These are phyloP conservation scores for Athrips mouffetella DNA, from an alignment of 2,888 invertebrate species.

Conservation along the genomic window DNA sequence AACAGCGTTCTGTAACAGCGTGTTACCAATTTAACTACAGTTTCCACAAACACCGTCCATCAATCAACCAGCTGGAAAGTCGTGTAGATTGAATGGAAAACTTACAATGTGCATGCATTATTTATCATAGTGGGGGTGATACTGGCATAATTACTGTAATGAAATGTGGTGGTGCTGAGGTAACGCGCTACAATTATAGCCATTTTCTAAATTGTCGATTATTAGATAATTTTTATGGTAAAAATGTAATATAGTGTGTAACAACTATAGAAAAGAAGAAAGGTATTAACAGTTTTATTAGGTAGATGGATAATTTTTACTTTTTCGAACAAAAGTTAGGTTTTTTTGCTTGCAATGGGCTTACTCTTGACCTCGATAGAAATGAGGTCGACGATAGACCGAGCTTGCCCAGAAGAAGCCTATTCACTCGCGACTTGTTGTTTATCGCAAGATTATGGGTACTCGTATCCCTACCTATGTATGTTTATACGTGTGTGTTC, in stretches of 20 bases:
- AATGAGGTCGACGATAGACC: no score
- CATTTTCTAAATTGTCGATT: neutral
- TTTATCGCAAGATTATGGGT: no score
- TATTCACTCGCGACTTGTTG: no score
- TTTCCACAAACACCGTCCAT: neutral
- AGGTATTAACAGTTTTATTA: no score
- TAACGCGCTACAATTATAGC: neutral
- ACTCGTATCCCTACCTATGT: no score
- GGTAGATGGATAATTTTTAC: no score
- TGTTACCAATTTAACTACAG: neutral
- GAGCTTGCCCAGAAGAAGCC: no score
- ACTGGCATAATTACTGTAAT: neutral
- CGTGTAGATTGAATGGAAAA: slow-evolving; percentile 13
- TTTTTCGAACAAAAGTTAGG: no score
- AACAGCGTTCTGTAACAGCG: no score
- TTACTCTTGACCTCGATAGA: no score
- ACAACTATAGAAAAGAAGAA: neutral
- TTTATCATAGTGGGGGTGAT: neutral
- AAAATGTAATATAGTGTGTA: neutral
- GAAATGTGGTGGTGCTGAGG: neutral
- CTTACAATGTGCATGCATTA: neutral
- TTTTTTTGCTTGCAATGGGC: no score
- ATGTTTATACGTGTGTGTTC: no score
- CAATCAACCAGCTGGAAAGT: slow-evolving; percentile 15
- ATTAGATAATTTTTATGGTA: neutral